Conservation (phyloP, 2,888 invertebrate genomes). For the Acanthosepion lycidas region DNA sequence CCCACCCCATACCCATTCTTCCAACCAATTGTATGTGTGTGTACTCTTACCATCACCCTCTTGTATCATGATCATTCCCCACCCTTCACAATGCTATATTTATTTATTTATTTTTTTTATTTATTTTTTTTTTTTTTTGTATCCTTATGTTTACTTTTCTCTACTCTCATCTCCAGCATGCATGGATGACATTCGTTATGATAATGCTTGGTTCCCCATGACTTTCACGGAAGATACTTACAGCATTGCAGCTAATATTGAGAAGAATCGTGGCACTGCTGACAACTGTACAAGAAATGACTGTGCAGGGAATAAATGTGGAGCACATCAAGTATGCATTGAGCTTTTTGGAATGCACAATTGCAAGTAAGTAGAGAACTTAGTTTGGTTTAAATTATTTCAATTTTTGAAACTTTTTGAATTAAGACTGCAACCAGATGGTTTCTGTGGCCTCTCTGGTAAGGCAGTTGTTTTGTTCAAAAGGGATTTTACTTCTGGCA, state of each 20-base stretch:
- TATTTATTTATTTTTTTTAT: no score
- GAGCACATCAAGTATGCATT: conserved; percentile 85
- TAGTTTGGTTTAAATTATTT: no score
- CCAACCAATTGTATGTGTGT: no score
- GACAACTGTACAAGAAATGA: conserved; percentile 88
- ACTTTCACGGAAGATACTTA: conserved; percentile 62
- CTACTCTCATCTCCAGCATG: conserved; percentile 79
- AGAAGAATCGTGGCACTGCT: conserved; percentile 92
- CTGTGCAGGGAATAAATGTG: conserved; percentile 59
- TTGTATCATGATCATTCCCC: no score
- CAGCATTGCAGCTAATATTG: conserved; percentile 93
- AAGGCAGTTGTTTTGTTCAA: no score
- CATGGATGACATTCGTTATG: conserved; percentile 88
- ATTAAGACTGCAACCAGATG: no score
- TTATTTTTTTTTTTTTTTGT: background rate
- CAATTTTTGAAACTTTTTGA: no score
- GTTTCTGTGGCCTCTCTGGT: no score
- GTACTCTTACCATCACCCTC: no score
- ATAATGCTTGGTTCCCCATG: conserved; percentile 94
- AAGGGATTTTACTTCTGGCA: no score
- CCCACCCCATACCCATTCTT: background rate
- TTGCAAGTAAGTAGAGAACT: conserved; percentile 84
- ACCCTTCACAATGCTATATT: no score
- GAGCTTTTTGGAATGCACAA: conserved; percentile 96
- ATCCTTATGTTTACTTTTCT: background rate